phyloP scores from a whole-genome alignment of 2,888 invertebrate genomes.

The Tiliacea aurago region DNA sequence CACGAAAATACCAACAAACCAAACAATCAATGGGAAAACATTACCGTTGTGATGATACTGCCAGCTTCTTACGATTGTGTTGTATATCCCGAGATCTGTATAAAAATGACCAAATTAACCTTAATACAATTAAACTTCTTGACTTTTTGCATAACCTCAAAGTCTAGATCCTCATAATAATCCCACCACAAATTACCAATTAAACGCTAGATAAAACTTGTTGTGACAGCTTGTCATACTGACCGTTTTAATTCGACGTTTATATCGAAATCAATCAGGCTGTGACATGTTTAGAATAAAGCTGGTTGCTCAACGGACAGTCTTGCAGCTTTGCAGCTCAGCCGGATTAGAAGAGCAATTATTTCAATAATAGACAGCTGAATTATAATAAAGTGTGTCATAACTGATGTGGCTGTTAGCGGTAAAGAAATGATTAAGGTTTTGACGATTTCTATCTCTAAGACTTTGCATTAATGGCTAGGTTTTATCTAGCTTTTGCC shows the following conservation, averaged over 20 bases:
- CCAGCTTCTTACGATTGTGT: no score
- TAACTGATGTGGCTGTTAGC: constrained; percentile 1
- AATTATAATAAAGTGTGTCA: constrained; percentile 27
- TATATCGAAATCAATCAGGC: constrained; percentile 51
- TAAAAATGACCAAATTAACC: no score
- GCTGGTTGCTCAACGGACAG: constrained; percentile 40
- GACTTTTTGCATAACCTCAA: constrained; percentile 31
- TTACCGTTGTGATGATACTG: no score
- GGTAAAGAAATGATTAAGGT: constrained; percentile 23
- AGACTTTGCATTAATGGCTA: constrained; percentile 24
- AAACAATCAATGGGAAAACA: no score
- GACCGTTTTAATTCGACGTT: constrained; percentile 39
- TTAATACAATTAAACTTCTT: not conserved
- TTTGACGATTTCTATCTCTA: constrained; percentile 24
- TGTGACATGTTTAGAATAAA: constrained; percentile 48
- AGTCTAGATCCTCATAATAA: constrained; percentile 17
- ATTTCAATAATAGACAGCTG: constrained; percentile 40
- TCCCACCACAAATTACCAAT: constrained; percentile 29
- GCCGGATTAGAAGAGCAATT: constrained; percentile 45
- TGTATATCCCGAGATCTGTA: no score
- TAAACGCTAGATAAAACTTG: constrained; percentile 30
- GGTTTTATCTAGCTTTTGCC: not conserved
- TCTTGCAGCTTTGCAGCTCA: constrained; percentile 26
- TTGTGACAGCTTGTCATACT: constrained; percentile 53
- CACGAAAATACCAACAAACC: no score